phyloP scores from a whole-genome alignment of 2,797 vertebrate genomes.

The Mallotus villosus region DNA sequence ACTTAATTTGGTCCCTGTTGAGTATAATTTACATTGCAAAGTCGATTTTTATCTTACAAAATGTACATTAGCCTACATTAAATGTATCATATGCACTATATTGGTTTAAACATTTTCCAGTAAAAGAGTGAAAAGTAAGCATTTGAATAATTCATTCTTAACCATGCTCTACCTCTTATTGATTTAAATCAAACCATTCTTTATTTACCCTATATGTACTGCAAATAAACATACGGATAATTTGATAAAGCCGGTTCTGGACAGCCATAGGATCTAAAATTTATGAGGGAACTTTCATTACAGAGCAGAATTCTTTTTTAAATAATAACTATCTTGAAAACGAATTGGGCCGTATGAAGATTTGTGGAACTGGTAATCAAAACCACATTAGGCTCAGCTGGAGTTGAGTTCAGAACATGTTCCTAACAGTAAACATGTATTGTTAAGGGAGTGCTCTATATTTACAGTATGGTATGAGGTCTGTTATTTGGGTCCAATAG shows the following conservation, averaged over 20 bases:
- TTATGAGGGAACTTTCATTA: not conserved
- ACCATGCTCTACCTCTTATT: not conserved
- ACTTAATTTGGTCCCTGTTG: not conserved
- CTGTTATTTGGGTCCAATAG: not conserved
- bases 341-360: constrained; percentile 57
- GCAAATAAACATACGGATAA: constrained; percentile 1
- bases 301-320: not conserved
- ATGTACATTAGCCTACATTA: too few species aligned
- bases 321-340: constrained; percentile 22
- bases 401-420: constrained; percentile 77
- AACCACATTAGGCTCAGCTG: constrained; percentile 86
- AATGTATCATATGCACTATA: too few species aligned
- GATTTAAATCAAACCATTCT: not conserved
- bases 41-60: too few species aligned
- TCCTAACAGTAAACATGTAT: constrained; percentile 83
- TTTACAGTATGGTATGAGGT: not conserved
- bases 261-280: not conserved
- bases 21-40: too few species aligned
- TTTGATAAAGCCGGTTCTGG: not conserved
- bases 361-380: constrained; percentile 88
- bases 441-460: constrained; percentile 56
- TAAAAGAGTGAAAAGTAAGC: not conserved
- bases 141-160: not conserved
- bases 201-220: not conserved
- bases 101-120: too few species aligned